Evolutionary conservation across 2,113 vertebrate species (phyloP), one percentile per base, ranked within the genome.

Genomic region (Pollimyrus isidori): DNA sequence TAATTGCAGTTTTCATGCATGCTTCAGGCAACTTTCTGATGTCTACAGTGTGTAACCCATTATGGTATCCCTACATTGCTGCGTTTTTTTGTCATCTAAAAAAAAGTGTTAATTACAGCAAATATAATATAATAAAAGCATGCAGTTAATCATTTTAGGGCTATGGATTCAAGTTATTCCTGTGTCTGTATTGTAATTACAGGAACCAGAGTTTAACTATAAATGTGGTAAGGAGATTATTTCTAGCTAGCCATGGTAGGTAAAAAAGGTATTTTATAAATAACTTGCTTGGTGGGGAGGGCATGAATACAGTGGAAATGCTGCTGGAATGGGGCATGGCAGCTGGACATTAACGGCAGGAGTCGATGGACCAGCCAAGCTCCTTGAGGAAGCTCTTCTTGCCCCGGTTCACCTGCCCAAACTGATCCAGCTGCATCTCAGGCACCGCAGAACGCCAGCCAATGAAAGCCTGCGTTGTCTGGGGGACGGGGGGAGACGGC

Each of bases 391-490:
- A 96, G 1, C 95, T 82, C 86, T 91, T 90, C 30, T 92, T 94
- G n/a, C 96, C 96, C 91, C 95, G 95, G 91, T 90, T 93, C 94
- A 96, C 95, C 0, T 5, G 90, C 7, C 26, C 56, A 6, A 91
- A 93, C 0, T 42, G 91, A n/a, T 97, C 95, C 85, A 97, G 94
- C 85, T 95, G 92, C 39, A 97, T 91, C n/a, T 88, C 94, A 0
- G 95, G 92, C 17, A 94, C 92, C 0, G 89, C 69, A 0, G 96
- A 97, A 56, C 97, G 94, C 97, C 97, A 98, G 80, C 97, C 97
- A 53, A 98, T 96, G 89, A 97, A 93, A 1, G 95, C 96, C 92
- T 97, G 97, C 0, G 94, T 95, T 0, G 97, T 98, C 91, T 93
- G 91, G 0, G 97, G 97, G 11, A 98, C 50, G 0, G 96, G 95